Evolutionary conservation across 2,888 invertebrate species (phyloP), one percentile per base, ranked within the genome.

Genomic region (Drosophila eohydei): DNA sequence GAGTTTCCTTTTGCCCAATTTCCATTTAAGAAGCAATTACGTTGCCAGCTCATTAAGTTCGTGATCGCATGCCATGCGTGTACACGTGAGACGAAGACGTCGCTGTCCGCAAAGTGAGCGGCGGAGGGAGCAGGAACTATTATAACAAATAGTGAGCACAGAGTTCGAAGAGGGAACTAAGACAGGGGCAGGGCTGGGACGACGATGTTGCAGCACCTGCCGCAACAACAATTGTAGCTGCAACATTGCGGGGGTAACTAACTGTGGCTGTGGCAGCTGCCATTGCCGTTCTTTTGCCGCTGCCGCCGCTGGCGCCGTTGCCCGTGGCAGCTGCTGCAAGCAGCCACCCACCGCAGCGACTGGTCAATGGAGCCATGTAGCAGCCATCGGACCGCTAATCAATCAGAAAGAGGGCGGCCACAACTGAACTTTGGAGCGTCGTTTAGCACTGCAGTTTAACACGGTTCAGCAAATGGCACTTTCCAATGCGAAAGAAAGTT

Each of bases 1-100:
- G n/a, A 54, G 54, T 77, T 83, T 76, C 61, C 43, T 71, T 73
- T 72, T 68, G 88, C 86, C 80, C 87, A 88, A 89, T 90, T 88
- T 90, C 85, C 88, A 89, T 90, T n/a, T 81, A 81, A 89, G 90
- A 89, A 89, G 83, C 73, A 83, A 87, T 90, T 90, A 83, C 83
- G 80, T 78, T 85, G 88, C 80, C 83, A n/a, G 78, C 78, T 89
- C 90, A 88, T 88, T 88, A 90, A 90, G 79, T 81, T 83, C 67
- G 70, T 77, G 89, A 85, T 89, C 91, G 90, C 91, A 90, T 89
- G 91, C 88, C 90, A 88, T 68, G 75, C 57, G 72, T 83, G 80
- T n/a, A n/a, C 69, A 79, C 59, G 63, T 51, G 68, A 54, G 61
- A 44, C 44, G 44, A 66, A 30, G 70, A 12, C 21, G 62, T 28